Evolutionary conservation across 2,888 invertebrate species (phyloP), one percentile per base, ranked within the genome.

Genomic region (Diplolepis rosae): DNA sequence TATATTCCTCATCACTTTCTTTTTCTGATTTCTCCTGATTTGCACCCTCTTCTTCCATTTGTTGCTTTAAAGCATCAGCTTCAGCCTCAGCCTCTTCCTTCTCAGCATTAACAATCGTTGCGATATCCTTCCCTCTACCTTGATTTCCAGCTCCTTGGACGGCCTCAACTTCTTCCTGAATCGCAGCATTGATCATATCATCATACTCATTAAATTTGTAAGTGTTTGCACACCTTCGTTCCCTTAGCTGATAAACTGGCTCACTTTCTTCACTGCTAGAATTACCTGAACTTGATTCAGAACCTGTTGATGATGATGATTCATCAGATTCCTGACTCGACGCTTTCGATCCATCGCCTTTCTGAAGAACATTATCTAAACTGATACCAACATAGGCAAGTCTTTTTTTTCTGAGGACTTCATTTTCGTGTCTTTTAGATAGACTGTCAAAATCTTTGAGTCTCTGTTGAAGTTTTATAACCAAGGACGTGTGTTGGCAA

Each of bases 141-240:
- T 94, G 93, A 88, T 94, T 95, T 0, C 96, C 95, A 0, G 94
- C 94, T 28, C 95, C 94, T 70, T 93, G 93, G 0, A 93, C 93
- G 4, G 93, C 93, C 50, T 93, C 92, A 84, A 94, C 93, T 84
- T 95, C 95, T 80, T 94, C 94, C 91, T 93, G 85, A 78, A 96
- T 94, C 9, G 98, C 98, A 48, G 96, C 96, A 86, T 96, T 95
- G 80, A 99, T 98, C 87, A 98, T 92, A 32, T 98, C 95, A 87
- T 99, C 99, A 90, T 96, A 99, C 88, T 98, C 98, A 86, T 96
- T 95, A 80, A 97, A 95, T 76, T 94, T 92, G 84, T 95, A 95
- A 69, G 96, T 94, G 78, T 94, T 95, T 52, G 95, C 93, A 84
- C 94, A 93, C 0, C 94, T 91, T 18, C 97, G 92, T 82, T 95